A percentile compares a stretch with the other conserved stretches of the same genome.
These are phyloP conservation scores for Dicyrtomina minuta DNA, from an alignment of 2,888 invertebrate genomes.

Conservation along the genomic window DNA sequence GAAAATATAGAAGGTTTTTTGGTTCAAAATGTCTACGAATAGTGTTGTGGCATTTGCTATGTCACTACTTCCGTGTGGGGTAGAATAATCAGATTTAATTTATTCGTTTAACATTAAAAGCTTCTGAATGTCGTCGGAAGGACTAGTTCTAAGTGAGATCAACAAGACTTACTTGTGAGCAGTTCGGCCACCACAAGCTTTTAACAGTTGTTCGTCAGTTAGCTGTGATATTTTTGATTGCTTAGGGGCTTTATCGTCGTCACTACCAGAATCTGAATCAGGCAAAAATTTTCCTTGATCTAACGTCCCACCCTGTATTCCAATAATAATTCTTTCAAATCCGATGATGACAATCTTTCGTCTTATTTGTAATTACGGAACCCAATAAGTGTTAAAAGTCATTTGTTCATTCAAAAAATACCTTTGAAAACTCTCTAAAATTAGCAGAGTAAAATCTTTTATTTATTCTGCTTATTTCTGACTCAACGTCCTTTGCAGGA, in stretches of 20 bases:
- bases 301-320: conserved; percentile 24
- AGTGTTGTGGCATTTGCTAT: no score
- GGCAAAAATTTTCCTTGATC: conserved; percentile 17
- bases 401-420: conserved; percentile 16
- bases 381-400: no score
- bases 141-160: no score
- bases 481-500: conserved; percentile 21
- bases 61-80: neutral
- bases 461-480: conserved; percentile 46
- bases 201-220: conserved; percentile 77
- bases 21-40: no score
- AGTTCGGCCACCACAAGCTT: conserved; percentile 76
- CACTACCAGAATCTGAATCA: conserved; percentile 17
- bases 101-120: no score
- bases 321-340: neutral
- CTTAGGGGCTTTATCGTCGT: conserved; percentile 38
- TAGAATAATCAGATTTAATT: no score
- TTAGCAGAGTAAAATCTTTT: conserved; percentile 34
- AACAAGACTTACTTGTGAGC: conserved; percentile 80
- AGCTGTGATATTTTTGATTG: conserved; percentile 56
- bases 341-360: neutral
- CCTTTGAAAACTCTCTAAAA: conserved; percentile 50
- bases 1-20: no score
- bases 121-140: no score
- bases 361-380: no score